A percentile compares a stretch with the other conserved stretches of the same genome.
Conservation (phyloP, 2,113 vertebrate species). For the Dissostichus mawsoni region DNA sequence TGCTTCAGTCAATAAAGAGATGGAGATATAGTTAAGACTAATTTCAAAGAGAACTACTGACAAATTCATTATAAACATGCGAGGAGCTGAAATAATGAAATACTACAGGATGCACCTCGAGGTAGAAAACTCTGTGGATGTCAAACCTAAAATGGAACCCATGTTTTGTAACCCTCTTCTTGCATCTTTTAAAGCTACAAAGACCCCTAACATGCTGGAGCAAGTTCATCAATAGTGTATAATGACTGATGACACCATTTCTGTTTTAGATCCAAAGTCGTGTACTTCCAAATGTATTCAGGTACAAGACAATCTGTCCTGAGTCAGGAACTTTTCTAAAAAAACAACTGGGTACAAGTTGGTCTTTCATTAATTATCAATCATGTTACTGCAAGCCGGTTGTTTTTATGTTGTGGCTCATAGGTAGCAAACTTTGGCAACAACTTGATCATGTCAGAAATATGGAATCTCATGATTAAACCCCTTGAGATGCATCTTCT, state of each 20-base stretch:
- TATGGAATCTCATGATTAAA: not conserved
- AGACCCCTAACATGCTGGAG: not conserved
- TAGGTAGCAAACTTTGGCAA: slow-evolving; percentile 7
- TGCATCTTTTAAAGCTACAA: not conserved
- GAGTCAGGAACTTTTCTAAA: not conserved
- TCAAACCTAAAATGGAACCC: not conserved
- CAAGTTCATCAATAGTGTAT: not conserved
- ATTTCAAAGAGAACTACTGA: slow-evolving; percentile 57
- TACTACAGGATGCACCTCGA: not conserved
- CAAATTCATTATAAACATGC: slow-evolving; percentile 26
- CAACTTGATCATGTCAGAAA: not conserved
- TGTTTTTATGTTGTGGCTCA: not conserved
- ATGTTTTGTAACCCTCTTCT: not conserved
- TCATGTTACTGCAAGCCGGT: not conserved
- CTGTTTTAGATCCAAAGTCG: not conserved
- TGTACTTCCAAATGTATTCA: slow-evolving; percentile 9
- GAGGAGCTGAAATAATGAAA: slow-evolving; percentile 16
- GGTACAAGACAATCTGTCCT: not conserved
- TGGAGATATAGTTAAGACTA: slow-evolving; percentile 32
- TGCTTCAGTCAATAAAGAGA: slow-evolving; percentile 35
- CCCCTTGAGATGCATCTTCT: too few species aligned
- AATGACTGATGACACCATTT: not conserved
- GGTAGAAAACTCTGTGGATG: not conserved
- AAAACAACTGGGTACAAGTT: not conserved
- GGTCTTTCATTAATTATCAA: slow-evolving; percentile 23